These are phyloP conservation scores for Neogale vison DNA, from an alignment of 2,113 vertebrate species.

Conservation along the genomic window DNA sequence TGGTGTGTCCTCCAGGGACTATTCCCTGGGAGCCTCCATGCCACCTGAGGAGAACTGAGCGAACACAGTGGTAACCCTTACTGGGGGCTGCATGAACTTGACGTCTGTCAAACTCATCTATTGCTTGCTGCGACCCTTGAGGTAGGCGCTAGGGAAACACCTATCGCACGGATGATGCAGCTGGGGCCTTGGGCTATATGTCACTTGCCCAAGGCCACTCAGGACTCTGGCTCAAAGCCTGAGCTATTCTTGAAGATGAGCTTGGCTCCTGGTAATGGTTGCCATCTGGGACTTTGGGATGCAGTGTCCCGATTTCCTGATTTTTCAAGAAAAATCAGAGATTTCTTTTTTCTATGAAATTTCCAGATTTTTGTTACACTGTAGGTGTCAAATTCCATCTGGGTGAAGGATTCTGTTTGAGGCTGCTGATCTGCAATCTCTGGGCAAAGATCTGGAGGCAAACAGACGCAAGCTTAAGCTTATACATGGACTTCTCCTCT, in stretches of 20 bases:
- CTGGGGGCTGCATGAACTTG: not conserved
- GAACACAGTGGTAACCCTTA: fast-evolving
- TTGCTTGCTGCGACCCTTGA: not conserved
- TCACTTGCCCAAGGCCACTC: not conserved
- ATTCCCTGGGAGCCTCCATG: not conserved
- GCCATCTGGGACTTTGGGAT: not conserved
- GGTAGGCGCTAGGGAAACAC: not conserved
- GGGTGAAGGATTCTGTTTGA: not conserved
- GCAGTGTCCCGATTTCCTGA: not conserved
- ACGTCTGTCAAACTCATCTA: not conserved
- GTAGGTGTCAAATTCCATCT: not conserved
- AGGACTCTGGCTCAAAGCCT: not conserved
- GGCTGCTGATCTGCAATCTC: not conserved
- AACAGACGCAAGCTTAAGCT: not conserved
- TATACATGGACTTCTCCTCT: not conserved
- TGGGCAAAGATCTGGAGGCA: not conserved
- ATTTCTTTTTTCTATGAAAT: not conserved
- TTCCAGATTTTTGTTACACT: not conserved
- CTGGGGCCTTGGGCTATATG: not conserved
- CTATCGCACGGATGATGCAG: not conserved
- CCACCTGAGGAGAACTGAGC: too few relatives aligned
- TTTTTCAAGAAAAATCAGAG: constrained; percentile 9
- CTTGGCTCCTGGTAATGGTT: not conserved
- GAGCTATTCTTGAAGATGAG: not conserved
- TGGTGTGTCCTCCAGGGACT: not conserved